Evolutionary conservation across 2,888 invertebrate species (phyloP).

Genomic region (Pyrgus malvae): DNA sequence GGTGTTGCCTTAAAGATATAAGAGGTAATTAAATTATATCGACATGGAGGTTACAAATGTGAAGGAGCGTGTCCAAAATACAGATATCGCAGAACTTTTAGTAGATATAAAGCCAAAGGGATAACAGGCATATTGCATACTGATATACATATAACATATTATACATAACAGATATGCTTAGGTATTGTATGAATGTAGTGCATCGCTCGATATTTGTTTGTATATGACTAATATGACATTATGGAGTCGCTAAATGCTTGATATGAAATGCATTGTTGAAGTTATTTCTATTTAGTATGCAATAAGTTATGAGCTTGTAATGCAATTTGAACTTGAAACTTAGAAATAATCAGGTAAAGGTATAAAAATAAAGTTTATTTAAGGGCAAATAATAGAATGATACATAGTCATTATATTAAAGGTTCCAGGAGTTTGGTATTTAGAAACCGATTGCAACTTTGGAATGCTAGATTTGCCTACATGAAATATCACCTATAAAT

Average conservation of each 20-base stretch:
- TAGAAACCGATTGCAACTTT: not conserved
- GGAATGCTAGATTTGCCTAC: slow-evolving; percentile 16
- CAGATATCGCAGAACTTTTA: no score
- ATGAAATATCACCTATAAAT: not conserved
- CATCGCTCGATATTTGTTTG: not conserved
- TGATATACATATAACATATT: no score
- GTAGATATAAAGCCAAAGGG: no score
- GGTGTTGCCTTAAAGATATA: no score
- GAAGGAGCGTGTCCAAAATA: no score
- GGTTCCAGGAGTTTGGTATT: not conserved
- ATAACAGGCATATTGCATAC: no score
- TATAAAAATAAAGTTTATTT: no score
- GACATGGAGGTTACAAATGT: no score
- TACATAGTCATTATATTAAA: no score
- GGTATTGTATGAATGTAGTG: slow-evolving; percentile 14
- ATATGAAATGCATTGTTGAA: slow-evolving; percentile 6
- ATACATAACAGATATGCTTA: not conserved
- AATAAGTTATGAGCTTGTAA: not conserved
- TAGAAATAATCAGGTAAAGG: not conserved
- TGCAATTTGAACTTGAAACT: not conserved
- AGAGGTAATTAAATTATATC: no score
- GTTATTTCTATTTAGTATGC: not conserved
- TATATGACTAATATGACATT: not conserved
- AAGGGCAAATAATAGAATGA: no score
- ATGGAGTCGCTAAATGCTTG: slow-evolving; percentile 12